Conservation (phyloP, 1,140 invertebrate species). For the Listronotus bonariensis region DNA sequence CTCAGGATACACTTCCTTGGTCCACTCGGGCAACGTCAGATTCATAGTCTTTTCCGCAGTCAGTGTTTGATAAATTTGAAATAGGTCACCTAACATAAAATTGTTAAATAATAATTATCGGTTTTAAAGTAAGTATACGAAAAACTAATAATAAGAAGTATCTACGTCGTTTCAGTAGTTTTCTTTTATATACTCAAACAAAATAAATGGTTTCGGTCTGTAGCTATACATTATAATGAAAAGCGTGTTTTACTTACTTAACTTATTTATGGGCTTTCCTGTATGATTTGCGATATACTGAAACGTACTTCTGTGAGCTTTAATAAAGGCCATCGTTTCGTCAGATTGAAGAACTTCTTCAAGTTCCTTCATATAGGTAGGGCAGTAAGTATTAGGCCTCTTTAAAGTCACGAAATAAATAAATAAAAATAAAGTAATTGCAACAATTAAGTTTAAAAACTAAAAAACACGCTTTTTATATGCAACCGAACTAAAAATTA, state of each 20-base stretch:
- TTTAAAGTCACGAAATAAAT: no score
- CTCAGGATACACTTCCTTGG: slow-evolving; percentile 46
- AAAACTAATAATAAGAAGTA: no score
- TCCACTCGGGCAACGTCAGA: slow-evolving; percentile 50
- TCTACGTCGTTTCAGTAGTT: no score
- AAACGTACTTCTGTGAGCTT: slow-evolving; percentile 37
- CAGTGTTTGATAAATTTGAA: slow-evolving; percentile 49
- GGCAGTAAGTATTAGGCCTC: slow-evolving; percentile 49
- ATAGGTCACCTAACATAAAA: slow-evolving; percentile 37
- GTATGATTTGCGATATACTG: slow-evolving; percentile 44
- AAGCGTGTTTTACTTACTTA: slow-evolving; percentile 11
- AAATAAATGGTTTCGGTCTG: no score
- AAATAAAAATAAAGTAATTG: no score
- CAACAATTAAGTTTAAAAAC: no score
- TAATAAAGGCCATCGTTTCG: slow-evolving; percentile 35
- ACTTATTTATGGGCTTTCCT: slow-evolving; percentile 37
- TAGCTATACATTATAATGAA: no score
- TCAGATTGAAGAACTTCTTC: slow-evolving; percentile 40
- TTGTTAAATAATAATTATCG: no score
- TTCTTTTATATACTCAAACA: no score
- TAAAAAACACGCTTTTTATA: no score
- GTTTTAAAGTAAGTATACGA: no score
- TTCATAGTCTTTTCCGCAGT: slow-evolving; percentile 48
- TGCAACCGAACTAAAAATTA: no score
- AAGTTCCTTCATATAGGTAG: slow-evolving; percentile 46